Percentiles rank a stretch among this genome's conserved stretches.
phyloP scores from a whole-genome alignment of 2,797 vertebrate species.

The Parauchenoglanis punctatus region DNA sequence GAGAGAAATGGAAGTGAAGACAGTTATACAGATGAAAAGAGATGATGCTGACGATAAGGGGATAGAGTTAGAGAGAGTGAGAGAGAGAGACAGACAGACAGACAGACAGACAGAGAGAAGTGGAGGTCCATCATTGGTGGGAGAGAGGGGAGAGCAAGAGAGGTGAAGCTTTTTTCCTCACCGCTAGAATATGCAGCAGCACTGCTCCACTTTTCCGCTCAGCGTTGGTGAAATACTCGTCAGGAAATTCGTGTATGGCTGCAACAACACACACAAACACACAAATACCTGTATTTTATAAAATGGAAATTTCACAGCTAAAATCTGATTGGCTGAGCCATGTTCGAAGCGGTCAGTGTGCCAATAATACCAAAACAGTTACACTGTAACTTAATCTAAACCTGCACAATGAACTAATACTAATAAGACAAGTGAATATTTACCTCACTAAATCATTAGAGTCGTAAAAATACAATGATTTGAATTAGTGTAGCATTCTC shows the following conservation, averaged over 20 bases:
- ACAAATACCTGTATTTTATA: conserved; percentile 14
- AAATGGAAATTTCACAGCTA: background rate
- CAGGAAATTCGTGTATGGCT: conserved; percentile 93
- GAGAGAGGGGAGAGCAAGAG: background rate
- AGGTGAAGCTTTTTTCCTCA: conserved; percentile 69
- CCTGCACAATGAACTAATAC: background rate
- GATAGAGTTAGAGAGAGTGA: background rate
- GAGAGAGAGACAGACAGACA: background rate
- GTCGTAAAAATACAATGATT: background rate
- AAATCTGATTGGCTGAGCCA: background rate
- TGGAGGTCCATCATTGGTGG: background rate
- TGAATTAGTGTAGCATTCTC: background rate
- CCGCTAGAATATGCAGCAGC: conserved; percentile 87
- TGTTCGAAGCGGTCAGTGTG: background rate
- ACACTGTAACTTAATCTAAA: background rate
- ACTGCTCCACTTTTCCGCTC: conserved; percentile 86
- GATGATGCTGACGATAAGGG: background rate
- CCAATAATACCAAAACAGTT: background rate
- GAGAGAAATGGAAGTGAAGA: background rate
- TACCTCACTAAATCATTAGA: background rate
- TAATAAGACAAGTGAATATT: background rate
- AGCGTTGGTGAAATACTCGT: conserved; percentile 86
- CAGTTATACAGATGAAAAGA: background rate
- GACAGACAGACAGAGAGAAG: no score
- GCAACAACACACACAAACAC: conserved; percentile 59